Conservation (phyloP, 2,888 invertebrate genomes). For the Physocephala rufipes region DNA sequence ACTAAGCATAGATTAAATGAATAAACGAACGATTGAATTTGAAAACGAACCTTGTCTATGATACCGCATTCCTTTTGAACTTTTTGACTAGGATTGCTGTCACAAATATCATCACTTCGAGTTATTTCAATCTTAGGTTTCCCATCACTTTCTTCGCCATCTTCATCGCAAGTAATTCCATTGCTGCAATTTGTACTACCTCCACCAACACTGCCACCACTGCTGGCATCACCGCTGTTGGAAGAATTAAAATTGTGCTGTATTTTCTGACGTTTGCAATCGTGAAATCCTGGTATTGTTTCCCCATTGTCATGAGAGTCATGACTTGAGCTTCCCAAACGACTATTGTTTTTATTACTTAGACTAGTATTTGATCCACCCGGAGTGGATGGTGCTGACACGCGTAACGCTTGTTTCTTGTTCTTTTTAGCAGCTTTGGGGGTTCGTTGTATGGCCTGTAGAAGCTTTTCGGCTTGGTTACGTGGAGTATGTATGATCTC, state of each 20-base stretch:
- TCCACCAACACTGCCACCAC: constrained; percentile 30
- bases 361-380: constrained; percentile 20
- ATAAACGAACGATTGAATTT: neutral
- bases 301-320: neutral
- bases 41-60: constrained; percentile 18
- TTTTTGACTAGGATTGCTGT: neutral
- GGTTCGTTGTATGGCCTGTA: constrained; percentile 70
- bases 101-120: neutral
- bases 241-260: constrained; percentile 57
- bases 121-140: constrained; percentile 33
- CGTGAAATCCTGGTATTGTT: constrained; percentile 56
- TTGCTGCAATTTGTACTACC: constrained; percentile 5
- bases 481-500: constrained; percentile 60
- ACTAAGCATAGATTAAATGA: neutral
- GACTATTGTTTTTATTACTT: constrained; percentile 44
- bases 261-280: constrained; percentile 66
- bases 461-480: constrained; percentile 68
- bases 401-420: constrained; percentile 41
- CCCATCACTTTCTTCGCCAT: constrained; percentile 40
- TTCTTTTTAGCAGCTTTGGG: constrained; percentile 64
- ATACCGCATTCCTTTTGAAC: neutral
- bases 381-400: constrained; percentile 35
- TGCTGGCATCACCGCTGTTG: constrained; percentile 3
- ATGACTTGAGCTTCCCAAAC: neutral
- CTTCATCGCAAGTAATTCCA: constrained; percentile 24